Evolutionary conservation across 2,797 vertebrate genomes (phyloP).

Genomic region (Heliangelus exortis): DNA sequence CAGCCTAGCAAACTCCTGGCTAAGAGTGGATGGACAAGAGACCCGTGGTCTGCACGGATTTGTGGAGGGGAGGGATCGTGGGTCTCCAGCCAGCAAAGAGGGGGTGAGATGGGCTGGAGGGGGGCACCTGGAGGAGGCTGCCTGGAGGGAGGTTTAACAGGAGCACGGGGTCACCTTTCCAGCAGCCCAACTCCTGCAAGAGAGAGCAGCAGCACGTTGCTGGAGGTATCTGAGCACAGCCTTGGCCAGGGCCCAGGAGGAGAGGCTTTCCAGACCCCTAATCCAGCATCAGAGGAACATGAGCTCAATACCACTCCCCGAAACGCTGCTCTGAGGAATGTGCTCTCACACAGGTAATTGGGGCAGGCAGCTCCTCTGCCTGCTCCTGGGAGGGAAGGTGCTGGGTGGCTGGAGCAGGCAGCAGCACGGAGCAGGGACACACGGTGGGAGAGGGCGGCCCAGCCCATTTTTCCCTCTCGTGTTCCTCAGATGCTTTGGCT

Average conservation of each 20-base stretch:
- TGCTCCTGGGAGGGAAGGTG: background rate
- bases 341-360: conserved; percentile 2
- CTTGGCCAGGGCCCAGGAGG: conserved; percentile 27
- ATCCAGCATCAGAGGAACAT: conserved; percentile 44
- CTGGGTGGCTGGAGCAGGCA: background rate
- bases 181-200: conserved; percentile 9
- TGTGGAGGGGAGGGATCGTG: background rate
- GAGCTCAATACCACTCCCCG: conserved; percentile 23
- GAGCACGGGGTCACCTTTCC: background rate
- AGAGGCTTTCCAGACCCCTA: conserved; percentile 57
- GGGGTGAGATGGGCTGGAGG: background rate
- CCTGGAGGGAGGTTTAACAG: background rate
- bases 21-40: background rate
- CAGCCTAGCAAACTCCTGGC: background rate
- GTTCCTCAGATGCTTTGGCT: background rate
- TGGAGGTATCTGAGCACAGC: conserved; percentile 44
- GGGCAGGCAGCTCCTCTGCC: background rate
- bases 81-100: background rate
- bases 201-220: background rate
- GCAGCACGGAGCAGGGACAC: background rate
- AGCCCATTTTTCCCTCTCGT: background rate
- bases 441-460: rapidly evolving
- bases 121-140: background rate
- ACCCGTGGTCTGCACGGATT: rapidly evolving
- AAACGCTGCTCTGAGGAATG: conserved; percentile 1